These are phyloP conservation scores for Epinotia demarniana DNA, from an alignment of 2,888 invertebrate species.

Conservation along the genomic window DNA sequence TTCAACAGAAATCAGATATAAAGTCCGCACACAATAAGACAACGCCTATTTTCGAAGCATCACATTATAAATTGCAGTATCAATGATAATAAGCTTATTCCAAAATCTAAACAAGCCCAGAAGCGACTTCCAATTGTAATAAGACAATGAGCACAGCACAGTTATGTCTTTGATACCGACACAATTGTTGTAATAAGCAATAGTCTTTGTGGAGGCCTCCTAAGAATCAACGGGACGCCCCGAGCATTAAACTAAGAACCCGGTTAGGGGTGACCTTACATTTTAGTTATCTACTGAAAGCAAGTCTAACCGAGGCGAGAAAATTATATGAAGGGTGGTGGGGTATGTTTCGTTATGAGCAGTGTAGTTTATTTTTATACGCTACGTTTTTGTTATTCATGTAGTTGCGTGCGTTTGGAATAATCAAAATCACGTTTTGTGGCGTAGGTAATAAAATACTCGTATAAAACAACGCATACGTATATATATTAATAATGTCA, in stretches of 20 bases:
- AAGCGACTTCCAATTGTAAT: slow-evolving; percentile 20
- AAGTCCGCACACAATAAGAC: background rate
- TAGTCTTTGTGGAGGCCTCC: slow-evolving; percentile 28
- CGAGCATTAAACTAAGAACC: slow-evolving; percentile 18
- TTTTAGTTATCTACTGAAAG: slow-evolving; percentile 30
- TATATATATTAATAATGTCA: too few relatives aligned
- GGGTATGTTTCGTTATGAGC: slow-evolving; percentile 9
- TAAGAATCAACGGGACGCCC: slow-evolving; percentile 16
- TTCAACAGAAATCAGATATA: background rate
- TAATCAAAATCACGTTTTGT: background rate
- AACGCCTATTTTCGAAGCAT: background rate
- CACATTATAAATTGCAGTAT: background rate
- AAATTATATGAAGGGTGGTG: slow-evolving; percentile 18
- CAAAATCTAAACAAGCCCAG: slow-evolving; percentile 9
- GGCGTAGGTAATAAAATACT: background rate
- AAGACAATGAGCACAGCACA: slow-evolving; percentile 30
- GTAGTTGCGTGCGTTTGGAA: background rate
- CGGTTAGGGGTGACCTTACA: slow-evolving; percentile 22
- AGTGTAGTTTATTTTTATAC: slow-evolving; percentile 9
- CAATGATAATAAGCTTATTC: slow-evolving; percentile 9
- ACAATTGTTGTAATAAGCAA: slow-evolving; percentile 30
- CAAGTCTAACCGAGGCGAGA: slow-evolving; percentile 8
- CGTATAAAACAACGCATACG: background rate
- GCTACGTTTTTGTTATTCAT: background rate
- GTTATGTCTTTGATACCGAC: slow-evolving; percentile 37